Conservation (phyloP, 2,113 vertebrate species). For the Cyanoderma ruficeps region DNA sequence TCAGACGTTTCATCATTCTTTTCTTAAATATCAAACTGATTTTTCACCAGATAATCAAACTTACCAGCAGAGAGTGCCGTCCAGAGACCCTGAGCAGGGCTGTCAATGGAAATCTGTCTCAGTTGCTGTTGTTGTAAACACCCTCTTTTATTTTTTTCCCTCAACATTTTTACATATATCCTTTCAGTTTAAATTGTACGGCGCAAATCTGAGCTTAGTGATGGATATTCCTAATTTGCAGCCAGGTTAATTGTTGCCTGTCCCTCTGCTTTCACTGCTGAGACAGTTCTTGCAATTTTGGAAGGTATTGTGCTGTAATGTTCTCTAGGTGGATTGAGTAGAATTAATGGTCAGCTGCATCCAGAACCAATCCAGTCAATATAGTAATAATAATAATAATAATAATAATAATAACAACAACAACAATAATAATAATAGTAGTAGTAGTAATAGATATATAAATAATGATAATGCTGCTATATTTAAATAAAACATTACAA, state of each 20-base stretch:
- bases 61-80: background rate
- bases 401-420: too few species aligned
- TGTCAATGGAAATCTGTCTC: background rate
- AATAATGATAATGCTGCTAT: background rate
- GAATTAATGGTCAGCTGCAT: background rate
- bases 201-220: background rate
- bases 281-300: background rate
- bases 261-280: background rate
- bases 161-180: background rate
- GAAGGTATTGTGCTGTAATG: background rate
- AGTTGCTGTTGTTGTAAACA: background rate
- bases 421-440: rapidly evolving
- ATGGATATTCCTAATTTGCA: background rate
- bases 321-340: background rate
- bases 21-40: background rate
- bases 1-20: background rate
- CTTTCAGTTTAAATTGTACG: background rate
- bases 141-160: background rate
- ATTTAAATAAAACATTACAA: background rate
- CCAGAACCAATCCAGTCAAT: background rate
- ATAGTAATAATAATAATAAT: rapidly evolving
- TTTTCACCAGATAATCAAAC: background rate
- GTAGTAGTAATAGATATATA: too few species aligned
- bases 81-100: background rate
- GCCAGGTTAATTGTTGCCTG: background rate